Evolutionary conservation across 2,113 vertebrate species (phyloP).

Genomic region (Rhynchopsitta pachyrhyncha): DNA sequence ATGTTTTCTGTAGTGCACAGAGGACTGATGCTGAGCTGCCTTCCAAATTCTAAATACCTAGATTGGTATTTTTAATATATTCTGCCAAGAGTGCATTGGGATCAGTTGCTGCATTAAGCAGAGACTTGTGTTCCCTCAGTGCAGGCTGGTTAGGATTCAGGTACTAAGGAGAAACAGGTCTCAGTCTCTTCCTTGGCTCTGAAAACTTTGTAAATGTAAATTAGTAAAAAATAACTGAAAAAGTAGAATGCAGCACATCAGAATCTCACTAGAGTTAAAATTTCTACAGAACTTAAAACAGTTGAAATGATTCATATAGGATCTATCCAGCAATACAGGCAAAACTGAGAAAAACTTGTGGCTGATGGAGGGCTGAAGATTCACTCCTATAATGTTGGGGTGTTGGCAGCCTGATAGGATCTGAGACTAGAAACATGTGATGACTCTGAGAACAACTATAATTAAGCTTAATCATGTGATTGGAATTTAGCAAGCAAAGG

Average conservation of each 20-base stretch:
- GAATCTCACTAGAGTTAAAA: not conserved
- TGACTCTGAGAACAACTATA: not conserved
- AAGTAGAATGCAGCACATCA: not conserved
- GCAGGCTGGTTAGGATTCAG: not conserved
- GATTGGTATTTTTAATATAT: not conserved
- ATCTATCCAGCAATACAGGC: not conserved
- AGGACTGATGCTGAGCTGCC: not conserved
- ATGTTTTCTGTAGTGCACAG: not conserved
- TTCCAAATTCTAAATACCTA: not conserved
- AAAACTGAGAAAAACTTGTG: not conserved
- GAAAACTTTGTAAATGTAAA: not conserved
- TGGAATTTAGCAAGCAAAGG: not conserved
- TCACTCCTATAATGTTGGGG: not conserved
- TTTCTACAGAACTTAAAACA: not conserved
- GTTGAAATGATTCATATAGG: not conserved
- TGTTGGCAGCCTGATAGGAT: not conserved
- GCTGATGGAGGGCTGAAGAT: not conserved
- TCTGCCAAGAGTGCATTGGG: not conserved
- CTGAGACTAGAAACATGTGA: not conserved
- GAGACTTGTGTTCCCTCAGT: not conserved
- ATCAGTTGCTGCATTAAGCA: not conserved
- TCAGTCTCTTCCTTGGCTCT: not conserved
- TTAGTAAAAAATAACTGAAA: not conserved
- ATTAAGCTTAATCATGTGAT: not conserved
- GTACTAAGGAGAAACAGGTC: not conserved